phyloP scores from a whole-genome alignment of 1,140 invertebrate genomes.

The Stegodyphus dumicola region DNA sequence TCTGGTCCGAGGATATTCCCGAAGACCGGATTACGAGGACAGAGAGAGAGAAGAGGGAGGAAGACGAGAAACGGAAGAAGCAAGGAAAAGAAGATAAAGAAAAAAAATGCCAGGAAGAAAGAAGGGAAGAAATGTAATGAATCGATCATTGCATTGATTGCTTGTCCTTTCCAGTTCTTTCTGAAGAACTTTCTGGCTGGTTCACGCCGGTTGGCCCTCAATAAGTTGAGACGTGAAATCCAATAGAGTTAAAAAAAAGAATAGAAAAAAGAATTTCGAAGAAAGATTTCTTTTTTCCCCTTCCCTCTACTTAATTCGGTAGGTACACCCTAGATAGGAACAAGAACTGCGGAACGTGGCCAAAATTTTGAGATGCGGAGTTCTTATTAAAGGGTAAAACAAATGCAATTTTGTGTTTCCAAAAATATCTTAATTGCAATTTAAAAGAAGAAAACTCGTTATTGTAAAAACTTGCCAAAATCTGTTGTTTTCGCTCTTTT shows the following conservation, averaged over 20 bases:
- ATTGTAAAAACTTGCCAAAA: too few species aligned
- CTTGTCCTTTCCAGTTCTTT: slow-evolving; percentile 14
- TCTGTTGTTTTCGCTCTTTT: too few species aligned
- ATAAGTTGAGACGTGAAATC: slow-evolving; percentile 36
- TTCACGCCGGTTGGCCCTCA: slow-evolving; percentile 16
- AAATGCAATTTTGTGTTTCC: too few species aligned
- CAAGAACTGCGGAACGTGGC: too few species aligned
- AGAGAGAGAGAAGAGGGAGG: background rate
- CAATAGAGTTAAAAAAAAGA: slow-evolving; percentile 38
- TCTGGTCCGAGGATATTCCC: slow-evolving; percentile 31
- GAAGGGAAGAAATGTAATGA: slow-evolving; percentile 49
- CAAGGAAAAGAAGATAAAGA: background rate
- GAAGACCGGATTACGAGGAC: slow-evolving; percentile 19
- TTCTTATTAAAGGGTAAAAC: too few species aligned
- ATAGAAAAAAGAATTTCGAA: background rate
- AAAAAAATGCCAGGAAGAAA: slow-evolving; percentile 3
- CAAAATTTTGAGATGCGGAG: too few species aligned
- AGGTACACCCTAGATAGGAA: too few species aligned
- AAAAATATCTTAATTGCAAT: too few species aligned
- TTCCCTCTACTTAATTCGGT: background rate
- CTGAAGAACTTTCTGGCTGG: slow-evolving; percentile 14
- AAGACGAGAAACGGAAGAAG: background rate
- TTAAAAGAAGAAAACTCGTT: too few species aligned
- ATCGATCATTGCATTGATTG: slow-evolving; percentile 59
- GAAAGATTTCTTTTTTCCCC: background rate